These are phyloP conservation scores for Eumeta japonica DNA, from an alignment of 1,140 invertebrate genomes.

Conservation along the genomic window DNA sequence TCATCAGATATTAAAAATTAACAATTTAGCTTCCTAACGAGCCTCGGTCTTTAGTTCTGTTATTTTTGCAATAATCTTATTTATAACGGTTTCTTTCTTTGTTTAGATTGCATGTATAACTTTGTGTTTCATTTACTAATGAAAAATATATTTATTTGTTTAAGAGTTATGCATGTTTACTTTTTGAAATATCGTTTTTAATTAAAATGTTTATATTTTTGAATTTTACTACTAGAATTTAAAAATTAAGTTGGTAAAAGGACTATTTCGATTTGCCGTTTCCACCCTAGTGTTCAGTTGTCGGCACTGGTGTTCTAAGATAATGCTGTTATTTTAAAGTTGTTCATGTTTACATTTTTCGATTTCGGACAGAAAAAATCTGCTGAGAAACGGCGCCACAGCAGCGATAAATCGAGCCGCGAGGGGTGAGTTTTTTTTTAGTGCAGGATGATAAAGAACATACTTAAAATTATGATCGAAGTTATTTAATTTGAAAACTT, in stretches of 20 bases:
- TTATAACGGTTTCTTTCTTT: background rate
- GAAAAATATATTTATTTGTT: no score
- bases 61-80: background rate
- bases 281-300: conserved; percentile 49
- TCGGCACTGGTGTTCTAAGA: conserved; percentile 49
- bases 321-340: conserved; percentile 10
- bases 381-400: conserved; percentile 48
- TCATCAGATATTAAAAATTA: background rate
- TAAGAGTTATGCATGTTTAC: conserved; percentile 24
- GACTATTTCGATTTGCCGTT: conserved; percentile 41
- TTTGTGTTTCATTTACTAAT: no score
- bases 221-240: conserved; percentile 30
- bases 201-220: no score
- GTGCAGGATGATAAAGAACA: no score
- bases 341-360: conserved; percentile 24
- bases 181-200: no score
- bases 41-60: no score
- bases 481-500: no score
- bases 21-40: background rate
- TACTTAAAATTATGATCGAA: no score
- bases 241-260: conserved; percentile 12
- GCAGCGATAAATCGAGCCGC: conserved; percentile 40
- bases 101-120: background rate
- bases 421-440: conserved; percentile 42
- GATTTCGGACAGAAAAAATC: conserved; percentile 58